A percentile compares a stretch with the other conserved stretches of the same genome.
Evolutionary conservation across 2,113 vertebrate genomes (phyloP).

Genomic region (Falco punctatus): DNA sequence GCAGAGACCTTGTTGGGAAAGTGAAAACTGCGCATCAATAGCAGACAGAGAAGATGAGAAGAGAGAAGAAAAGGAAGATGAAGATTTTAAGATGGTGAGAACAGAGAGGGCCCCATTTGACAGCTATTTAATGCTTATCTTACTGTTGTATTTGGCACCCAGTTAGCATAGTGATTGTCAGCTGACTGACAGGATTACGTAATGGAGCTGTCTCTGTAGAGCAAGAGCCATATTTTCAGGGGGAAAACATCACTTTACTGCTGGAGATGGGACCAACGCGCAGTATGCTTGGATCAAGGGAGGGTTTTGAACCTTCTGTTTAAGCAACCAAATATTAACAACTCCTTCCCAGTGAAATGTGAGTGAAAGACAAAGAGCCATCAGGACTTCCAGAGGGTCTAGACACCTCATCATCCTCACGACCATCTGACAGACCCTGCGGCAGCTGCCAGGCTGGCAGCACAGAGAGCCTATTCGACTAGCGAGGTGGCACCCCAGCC

Average conservation of each 20-base stretch:
- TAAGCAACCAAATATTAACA: neutral
- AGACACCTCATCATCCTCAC: neutral
- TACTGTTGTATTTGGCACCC: constrained; percentile 16
- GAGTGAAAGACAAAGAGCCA: constrained; percentile 4
- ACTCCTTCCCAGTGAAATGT: neutral
- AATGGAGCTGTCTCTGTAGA: constrained; percentile 15
- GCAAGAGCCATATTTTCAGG: constrained; percentile 7
- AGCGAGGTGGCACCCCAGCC: neutral
- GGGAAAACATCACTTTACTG: neutral
- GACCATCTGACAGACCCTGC: neutral
- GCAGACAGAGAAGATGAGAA: neutral
- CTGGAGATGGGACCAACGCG: neutral
- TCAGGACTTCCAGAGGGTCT: neutral
- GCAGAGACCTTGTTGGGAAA: neutral
- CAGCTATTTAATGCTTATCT: constrained; percentile 14
- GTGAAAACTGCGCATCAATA: neutral
- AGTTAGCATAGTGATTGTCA: constrained; percentile 31
- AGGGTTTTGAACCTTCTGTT: neutral
- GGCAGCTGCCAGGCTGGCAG: constrained; percentile 10
- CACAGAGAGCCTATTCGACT: neutral
- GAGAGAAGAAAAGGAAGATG: neutral
- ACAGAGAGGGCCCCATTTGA: neutral
- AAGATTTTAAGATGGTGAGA: neutral
- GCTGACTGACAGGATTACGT: constrained; percentile 35
- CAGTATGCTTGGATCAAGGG: neutral